phyloP scores from a whole-genome alignment of 2,888 invertebrate species.

The Itoplectis maculator region DNA sequence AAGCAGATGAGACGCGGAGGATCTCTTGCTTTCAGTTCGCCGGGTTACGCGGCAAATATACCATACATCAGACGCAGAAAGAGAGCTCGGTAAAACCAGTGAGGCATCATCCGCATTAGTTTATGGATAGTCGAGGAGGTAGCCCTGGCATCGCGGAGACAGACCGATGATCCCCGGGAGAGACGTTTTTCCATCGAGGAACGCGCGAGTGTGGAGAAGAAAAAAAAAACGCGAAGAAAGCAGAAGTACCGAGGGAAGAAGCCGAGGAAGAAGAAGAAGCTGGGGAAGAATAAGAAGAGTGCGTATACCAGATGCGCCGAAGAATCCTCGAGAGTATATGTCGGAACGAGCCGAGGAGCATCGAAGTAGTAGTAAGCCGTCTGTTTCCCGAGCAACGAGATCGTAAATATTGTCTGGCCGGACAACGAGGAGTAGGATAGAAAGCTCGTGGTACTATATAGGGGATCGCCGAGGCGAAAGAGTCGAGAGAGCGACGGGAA shows the following conservation, averaged over 20 bases:
- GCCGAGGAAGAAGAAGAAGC: conserved; percentile 32
- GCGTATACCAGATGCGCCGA: conserved; percentile 54
- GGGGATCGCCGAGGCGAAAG: conserved; percentile 40
- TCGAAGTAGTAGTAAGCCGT: conserved; percentile 53
- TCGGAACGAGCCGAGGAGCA: conserved; percentile 49
- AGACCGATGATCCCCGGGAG: conserved; percentile 48
- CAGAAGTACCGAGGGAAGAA: conserved; percentile 42
- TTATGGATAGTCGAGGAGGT: conserved; percentile 25
- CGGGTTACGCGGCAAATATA: conserved; percentile 7
- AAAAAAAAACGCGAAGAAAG: conserved; percentile 18
- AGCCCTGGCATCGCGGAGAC: conserved; percentile 17
- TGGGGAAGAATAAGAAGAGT: conserved; percentile 28
- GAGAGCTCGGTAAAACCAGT: conserved; percentile 9
- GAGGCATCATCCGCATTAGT: conserved; percentile 36
- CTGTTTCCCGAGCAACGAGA: conserved; percentile 63
- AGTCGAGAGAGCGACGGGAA: conserved; percentile 59
- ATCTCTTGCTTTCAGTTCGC: conserved; percentile 37
- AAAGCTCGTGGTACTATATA: conserved; percentile 46
- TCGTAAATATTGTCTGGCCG: conserved; percentile 63
- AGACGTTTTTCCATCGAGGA: conserved; percentile 45
- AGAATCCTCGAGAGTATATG: conserved; percentile 59
- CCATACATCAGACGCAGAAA: conserved; percentile 12
- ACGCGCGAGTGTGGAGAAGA: conserved; percentile 19
- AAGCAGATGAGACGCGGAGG: conserved; percentile 29
- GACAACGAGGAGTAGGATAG: conserved; percentile 58